Conservation (phyloP, 2,113 vertebrate genomes). For the Scytalopus superciliaris region DNA sequence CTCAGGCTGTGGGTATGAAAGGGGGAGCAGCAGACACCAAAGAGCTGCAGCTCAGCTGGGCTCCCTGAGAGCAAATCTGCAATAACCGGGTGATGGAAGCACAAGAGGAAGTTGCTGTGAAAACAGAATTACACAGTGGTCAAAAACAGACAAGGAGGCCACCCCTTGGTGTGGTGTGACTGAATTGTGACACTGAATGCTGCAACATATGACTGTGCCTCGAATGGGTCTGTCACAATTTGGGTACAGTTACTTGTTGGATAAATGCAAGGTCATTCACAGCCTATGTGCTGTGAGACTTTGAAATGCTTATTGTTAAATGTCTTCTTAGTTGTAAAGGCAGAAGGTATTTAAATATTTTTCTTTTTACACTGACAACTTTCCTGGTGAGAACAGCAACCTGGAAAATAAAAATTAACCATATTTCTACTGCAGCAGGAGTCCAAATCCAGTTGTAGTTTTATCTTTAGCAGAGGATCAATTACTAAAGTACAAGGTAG, state of each 20-base stretch:
- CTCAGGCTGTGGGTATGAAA: not conserved
- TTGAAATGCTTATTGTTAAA: not conserved
- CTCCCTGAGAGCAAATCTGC: not conserved
- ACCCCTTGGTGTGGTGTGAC: accelerated
- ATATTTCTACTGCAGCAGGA: not conserved
- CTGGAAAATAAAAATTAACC: not conserved
- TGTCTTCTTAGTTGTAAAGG: not conserved
- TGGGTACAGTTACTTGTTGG: not conserved
- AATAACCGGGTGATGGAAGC: not conserved
- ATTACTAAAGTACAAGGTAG: not conserved
- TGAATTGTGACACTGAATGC: not conserved
- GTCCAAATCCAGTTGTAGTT: not conserved
- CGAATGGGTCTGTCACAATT: not conserved
- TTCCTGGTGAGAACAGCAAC: not conserved
- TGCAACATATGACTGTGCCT: accelerated
- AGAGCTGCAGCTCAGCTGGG: not conserved
- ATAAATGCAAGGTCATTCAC: not conserved
- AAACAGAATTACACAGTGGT: not conserved
- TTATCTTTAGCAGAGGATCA: not conserved
- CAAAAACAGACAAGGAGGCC: not conserved
- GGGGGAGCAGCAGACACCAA: not conserved
- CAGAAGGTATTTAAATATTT: not conserved
- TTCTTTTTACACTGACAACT: not conserved
- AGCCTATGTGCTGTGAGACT: not conserved
- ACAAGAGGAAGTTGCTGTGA: not conserved